Evolutionary conservation across 35 echinoderm and acorn worm genomes (phyloP), one percentile per base, ranked within the genome.

Genomic region (Chiridota heheva): DNA sequence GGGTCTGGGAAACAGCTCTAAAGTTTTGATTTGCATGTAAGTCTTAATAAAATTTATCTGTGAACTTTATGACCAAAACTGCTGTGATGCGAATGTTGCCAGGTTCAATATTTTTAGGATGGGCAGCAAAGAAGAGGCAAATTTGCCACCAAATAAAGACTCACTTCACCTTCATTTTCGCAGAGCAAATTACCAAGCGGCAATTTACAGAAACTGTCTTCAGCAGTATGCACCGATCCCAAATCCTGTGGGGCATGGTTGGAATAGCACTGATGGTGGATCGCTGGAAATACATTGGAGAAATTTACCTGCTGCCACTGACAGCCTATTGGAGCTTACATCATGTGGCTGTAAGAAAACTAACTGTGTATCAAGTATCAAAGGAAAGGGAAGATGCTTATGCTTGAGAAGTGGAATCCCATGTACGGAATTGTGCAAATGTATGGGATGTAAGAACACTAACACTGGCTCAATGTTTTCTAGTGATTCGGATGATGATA

Each of bases 121-220:
- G 42, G 59, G 38, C 17, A 77, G 57, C 4, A 78, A 60, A 37
- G 37, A 40, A 49, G 84, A 86, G 24, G 28, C 42, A 18, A 43
- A 17, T 10, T 67, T 89, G 67, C 53, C 77, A 36, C 86, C 77
- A 32, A 81, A 46, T 32, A 47, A 61, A 29, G 86, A 89, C 40
- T 70, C 86, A 5, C 42, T 89, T n/a, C 16, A 27, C 2, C 31
- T 81, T 7, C 86, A 89, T 46, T 53, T 81, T 0, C 15, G 42
- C 20, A 55, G 77, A 36, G 77, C 77, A 32, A 89, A 81, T 31
- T 89, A 89, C 25, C 86, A 81, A 72, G 86, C 66, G 33, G 68
- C 63, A 32, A 69, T 82, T n/a, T n/a, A n/a, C n/a, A n/a, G n/a
- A n/a, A n/a, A n/a, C n/a, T n/a, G n/a, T n/a, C n/a, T n/a, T n/a